Evolutionary conservation across 2,888 invertebrate genomes (phyloP), one percentile per base, ranked within the genome.

Genomic region (Plagodis pulveraria): DNA sequence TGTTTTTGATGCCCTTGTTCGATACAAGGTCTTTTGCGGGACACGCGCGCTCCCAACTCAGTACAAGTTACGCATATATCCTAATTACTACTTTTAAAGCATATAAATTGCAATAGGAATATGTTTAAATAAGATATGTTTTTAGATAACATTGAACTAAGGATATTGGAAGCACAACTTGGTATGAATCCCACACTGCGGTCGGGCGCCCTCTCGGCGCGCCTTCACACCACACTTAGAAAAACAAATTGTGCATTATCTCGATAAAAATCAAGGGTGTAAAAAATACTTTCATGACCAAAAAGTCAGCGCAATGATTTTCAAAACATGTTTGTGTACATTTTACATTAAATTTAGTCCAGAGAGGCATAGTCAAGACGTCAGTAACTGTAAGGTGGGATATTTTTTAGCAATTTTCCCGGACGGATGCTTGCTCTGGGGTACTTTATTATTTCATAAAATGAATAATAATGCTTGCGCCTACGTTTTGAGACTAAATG

Each of bases 371-470:
- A 64, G 62, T 56, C 48, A 50, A 56, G 61, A 64, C 66, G 66
- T 63, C 54, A 56, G 11, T 56, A 41, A 53, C 74, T 71, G 70
- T 63, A 77, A 72, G 72, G 77, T 73, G 78, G 91, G 89, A 91
- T 90, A 90, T 86, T 78, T 90, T 91, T 78, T 71, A 76, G 66
- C 73, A 91, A 89, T 91, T 91, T 90, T 91, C 90, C 84, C 71
- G 62, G 65, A 67, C 66, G 72, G 65, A 71, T 67, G 72, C 62
- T 74, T 42, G 10, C 45, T 62, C 61, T 70, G 81, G 77, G 77
- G 35, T 11, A 11, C 10, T 33, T 63, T 80, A 83, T 84, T 72
- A 67, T 69, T 69, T 38, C 41, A 69, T 63, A 67, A 73, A 70
- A 60, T 47, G 65, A 66, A 76, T 74, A 72, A 67, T 67, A 54